Evolutionary conservation across 2,888 invertebrate genomes (phyloP).

Genomic region (Fabriciana adippe): DNA sequence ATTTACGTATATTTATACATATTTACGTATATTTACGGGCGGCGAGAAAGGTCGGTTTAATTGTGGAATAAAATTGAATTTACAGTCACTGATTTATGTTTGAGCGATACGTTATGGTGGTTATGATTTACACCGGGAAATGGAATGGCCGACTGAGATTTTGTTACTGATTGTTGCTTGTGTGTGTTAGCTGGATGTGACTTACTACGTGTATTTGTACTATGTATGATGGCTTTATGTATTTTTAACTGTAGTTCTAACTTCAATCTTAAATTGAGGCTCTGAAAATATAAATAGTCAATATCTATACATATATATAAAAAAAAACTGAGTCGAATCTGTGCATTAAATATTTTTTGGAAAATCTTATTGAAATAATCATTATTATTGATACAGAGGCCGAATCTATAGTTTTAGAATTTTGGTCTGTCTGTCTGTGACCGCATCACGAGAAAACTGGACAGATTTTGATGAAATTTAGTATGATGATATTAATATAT

Average conservation of each 20-base stretch:
- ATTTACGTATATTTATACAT: constrained; percentile 77
- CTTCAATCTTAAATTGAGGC: too few relatives aligned
- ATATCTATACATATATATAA: too few relatives aligned
- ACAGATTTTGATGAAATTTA: too few relatives aligned
- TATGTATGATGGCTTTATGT: neutral
- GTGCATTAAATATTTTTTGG: too few relatives aligned
- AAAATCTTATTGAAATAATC: too few relatives aligned
- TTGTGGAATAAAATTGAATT: constrained; percentile 82
- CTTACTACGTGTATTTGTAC: neutral
- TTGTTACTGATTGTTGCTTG: constrained; percentile 15
- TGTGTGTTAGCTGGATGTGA: neutral
- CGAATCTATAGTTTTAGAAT: too few relatives aligned
- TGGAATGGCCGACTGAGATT: constrained; percentile 34
- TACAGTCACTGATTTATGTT: constrained; percentile 72
- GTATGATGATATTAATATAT: too few relatives aligned
- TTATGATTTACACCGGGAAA: constrained; percentile 47
- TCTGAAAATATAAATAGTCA: too few relatives aligned
- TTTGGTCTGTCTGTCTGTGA: too few relatives aligned
- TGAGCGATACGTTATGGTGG: constrained; percentile 53
- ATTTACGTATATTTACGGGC: constrained; percentile 76
- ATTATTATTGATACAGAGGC: too few relatives aligned
- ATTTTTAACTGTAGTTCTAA: neutral
- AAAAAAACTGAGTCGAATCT: too few relatives aligned
- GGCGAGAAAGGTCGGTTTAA: constrained; percentile 78
- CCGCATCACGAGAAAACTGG: too few relatives aligned